phyloP scores from a whole-genome alignment of 2,797 vertebrate species.

The Argentina silus region DNA sequence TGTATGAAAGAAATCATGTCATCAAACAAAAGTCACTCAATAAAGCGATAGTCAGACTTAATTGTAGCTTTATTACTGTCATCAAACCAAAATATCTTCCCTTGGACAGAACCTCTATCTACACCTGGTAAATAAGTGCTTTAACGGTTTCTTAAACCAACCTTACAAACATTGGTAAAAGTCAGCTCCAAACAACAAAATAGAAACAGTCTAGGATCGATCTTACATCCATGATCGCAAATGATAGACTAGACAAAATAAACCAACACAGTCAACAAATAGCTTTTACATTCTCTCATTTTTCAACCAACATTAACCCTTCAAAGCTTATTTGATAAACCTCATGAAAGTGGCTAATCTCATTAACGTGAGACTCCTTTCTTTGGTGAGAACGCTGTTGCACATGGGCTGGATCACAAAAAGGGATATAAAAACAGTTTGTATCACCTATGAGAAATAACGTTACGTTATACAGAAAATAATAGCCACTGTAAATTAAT shows the following conservation, averaged over 20 bases:
- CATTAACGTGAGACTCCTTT: not conserved
- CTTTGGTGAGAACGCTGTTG: constrained; percentile 1
- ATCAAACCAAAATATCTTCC: not conserved
- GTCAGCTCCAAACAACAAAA: not conserved
- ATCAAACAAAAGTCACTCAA: constrained; percentile 1
- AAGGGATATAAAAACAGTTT: not conserved
- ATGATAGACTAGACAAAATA: not conserved
- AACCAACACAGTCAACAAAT: not conserved
- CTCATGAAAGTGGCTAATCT: not conserved
- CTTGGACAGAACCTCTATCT: not conserved
- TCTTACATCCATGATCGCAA: too few species aligned
- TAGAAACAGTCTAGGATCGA: not conserved
- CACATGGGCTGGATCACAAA: not conserved
- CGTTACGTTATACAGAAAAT: not conserved
- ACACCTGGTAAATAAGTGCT: not conserved
- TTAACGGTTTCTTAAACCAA: not conserved
- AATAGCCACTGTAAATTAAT: not conserved
- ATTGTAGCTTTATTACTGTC: constrained; percentile 11
- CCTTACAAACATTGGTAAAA: not conserved
- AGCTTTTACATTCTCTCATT: constrained; percentile 23
- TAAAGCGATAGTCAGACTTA: constrained; percentile 13
- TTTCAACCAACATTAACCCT: constrained; percentile 22
- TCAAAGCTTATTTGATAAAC: not conserved
- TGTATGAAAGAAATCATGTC: constrained; percentile 21
- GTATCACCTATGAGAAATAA: not conserved